Base-by-base conservation (phyloP, 2,113 vertebrate species). In the Upupa epops region DNA sequence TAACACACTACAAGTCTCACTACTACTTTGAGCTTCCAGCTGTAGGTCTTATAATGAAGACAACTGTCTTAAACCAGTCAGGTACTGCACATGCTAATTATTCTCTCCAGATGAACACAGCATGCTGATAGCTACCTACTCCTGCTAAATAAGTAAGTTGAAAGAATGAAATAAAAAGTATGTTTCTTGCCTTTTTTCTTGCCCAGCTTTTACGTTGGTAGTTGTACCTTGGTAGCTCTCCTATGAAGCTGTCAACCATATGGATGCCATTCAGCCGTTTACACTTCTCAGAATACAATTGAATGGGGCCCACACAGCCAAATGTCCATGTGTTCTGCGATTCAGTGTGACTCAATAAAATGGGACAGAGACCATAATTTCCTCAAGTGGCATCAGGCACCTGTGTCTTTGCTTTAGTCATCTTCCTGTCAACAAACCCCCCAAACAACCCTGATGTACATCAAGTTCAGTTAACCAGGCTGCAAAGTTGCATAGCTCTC, bases 171-270 rank as follows among this genome's bases (percentile, higher is more conserved):
- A 84, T 69, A 73, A 60, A 86, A 82, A 92, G 83, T 79, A 31
- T 32, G 31, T 42, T 82, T 95, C 81, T 91, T 87, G 73, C 81
- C 32, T 36, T 92, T 32, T 60, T 77, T 17, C 59, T 97, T 96
- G 95, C 87, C 91, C 94, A 93, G 91, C 59, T 25, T 96, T 97
- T 96, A 94, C 94, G 92, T 96, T 94, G 83, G 92, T 83, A 75
- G 88, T 94, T 26, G 60, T 96, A 94, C 94, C 92, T 96, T 94
- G 83, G 92, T 83, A 75, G 88, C 94, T 26, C 58, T 89, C 29
- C 54, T 37, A 84, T 75, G 96, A 96, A 97, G 94, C 96, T 98
- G 97, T 82, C 93, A 92, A 74, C 95, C 96, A 94, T 97, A 97
- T 97, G 97, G 94, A 66, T 97, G 88, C 90, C 94, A 94, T 95